Conservation (phyloP, 1,140 invertebrate species). For the Diploscapter pachys region DNA sequence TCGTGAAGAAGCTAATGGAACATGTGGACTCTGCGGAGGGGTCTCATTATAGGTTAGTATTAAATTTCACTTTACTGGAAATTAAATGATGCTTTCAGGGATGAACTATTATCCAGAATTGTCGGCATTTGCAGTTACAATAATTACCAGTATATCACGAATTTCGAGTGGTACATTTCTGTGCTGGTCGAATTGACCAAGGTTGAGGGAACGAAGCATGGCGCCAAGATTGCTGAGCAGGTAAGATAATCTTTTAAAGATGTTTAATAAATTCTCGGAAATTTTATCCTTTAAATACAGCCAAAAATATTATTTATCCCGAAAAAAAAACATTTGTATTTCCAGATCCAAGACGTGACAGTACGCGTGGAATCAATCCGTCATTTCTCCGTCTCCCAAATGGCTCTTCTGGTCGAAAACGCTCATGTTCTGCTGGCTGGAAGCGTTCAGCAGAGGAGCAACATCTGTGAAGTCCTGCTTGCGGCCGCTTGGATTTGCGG, state of each 20-base stretch:
- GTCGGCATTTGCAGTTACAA: conserved; percentile 98
- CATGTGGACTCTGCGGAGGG: conserved; percentile 98
- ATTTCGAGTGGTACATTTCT: conserved; percentile 99
- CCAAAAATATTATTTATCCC: too few relatives aligned
- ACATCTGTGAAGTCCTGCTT: conserved; percentile 72
- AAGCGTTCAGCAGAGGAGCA: conserved; percentile 62
- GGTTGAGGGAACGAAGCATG: conserved; percentile 93
- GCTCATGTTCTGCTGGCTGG: conserved; percentile 63
- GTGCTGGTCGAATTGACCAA: conserved; percentile 91
- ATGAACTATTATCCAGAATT: conserved; percentile 92
- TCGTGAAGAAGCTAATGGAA: conserved; percentile 93
- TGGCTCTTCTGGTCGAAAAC: conserved; percentile 67
- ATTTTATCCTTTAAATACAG: too few relatives aligned
- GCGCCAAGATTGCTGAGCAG: conserved; percentile 82
- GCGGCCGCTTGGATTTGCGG: conserved; percentile 98
- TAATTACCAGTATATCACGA: conserved; percentile 97
- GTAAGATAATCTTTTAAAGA: neutral
- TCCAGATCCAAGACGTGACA: conserved; percentile 82
- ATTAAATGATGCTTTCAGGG: conserved; percentile 62
- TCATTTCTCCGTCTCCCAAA: conserved; percentile 82
- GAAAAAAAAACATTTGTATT: neutral
- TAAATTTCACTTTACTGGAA: neutral
- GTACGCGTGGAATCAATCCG: conserved; percentile 90
- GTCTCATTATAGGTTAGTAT: conserved; percentile 70
- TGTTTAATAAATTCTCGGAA: too few relatives aligned